Evolutionary conservation across 2,797 vertebrate genomes (phyloP), one percentile per base, ranked within the genome.

Genomic region (Ciconia nigra): DNA sequence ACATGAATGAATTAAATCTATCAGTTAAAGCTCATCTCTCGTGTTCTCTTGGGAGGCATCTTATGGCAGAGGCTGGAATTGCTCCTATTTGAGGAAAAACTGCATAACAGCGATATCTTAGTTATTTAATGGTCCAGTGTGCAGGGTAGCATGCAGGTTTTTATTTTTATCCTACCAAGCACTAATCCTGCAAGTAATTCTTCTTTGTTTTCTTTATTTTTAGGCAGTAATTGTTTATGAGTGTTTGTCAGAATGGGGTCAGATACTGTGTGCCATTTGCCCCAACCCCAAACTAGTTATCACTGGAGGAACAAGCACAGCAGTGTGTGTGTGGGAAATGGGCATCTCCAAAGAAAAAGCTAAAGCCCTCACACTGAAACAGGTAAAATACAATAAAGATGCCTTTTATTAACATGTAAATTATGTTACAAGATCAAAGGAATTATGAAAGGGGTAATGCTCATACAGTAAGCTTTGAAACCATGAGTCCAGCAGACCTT

Each of bases 271-370:
- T 89, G 99, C 99, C 66, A 99, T 99, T 96, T 99, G 99, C 93
- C 99, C 99, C 52, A 99, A 99, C 96, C 99, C 99, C 25, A 99
- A 99, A 88, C 98, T 99, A 59, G 98, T 99, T 44, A 98, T 99
- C 97, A 99, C 99, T 0, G 99, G 99, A 3, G 99, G 99, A 72
- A 99, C 99, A 41, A 99, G 99, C 98, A 99, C 99, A 0, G 98
- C 99, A 5, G 99, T 99, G 85, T 99, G 99, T 65, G 99, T 99
- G 72, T 99, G 99, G 99, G 99, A 99, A 98, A 99, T 98, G 35
- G 99, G 99, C n/a, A 97, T 98, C 25, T 99, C 99, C 47, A 99
- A 99, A 97, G 99, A 99, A 94, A 99, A 99, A 87, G 99, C 99
- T 51, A 99, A 99, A 98, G 98, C 98, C 0, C 98, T 99, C 7